Evolutionary conservation across 2,888 invertebrate genomes (phyloP).

Genomic region (Stenotaenia linearis): DNA sequence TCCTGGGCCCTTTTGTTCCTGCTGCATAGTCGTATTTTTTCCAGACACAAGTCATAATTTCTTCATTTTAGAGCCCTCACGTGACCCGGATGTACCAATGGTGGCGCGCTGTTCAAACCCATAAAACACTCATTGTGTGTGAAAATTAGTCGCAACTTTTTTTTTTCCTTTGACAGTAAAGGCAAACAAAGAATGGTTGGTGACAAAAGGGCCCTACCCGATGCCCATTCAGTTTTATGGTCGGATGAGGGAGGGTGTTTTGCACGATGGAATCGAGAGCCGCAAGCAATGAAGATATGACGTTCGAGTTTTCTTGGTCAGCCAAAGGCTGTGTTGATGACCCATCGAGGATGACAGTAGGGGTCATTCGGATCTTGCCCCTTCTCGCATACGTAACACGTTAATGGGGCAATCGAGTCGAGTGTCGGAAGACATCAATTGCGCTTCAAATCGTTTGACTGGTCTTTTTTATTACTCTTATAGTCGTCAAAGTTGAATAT

Average conservation of each 20-base stretch:
- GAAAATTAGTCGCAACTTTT: conserved; percentile 37
- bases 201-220: conserved; percentile 30
- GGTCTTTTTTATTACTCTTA: neutral
- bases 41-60: conserved; percentile 38
- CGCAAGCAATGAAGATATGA: conserved; percentile 14
- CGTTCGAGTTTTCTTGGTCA: neutral
- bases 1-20: conserved; percentile 36
- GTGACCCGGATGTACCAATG: conserved; percentile 37
- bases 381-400: conserved; percentile 16
- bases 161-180: conserved; percentile 30
- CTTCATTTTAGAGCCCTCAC: conserved; percentile 37
- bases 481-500: neutral
- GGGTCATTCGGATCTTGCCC: neutral
- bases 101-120: conserved; percentile 36
- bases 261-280: neutral
- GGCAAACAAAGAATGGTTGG: conserved; percentile 28
- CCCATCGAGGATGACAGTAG: conserved; percentile 18
- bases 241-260: conserved; percentile 29
- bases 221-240: conserved; percentile 29
- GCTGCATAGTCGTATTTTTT: conserved; percentile 37
- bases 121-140: conserved; percentile 37
- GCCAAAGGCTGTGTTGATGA: neutral
- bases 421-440: conserved; percentile 21
- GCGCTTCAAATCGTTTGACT: conserved; percentile 10
- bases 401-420: conserved; percentile 20